Evolutionary conservation across 2,888 invertebrate genomes (phyloP).

Genomic region (Heliconius cydno): DNA sequence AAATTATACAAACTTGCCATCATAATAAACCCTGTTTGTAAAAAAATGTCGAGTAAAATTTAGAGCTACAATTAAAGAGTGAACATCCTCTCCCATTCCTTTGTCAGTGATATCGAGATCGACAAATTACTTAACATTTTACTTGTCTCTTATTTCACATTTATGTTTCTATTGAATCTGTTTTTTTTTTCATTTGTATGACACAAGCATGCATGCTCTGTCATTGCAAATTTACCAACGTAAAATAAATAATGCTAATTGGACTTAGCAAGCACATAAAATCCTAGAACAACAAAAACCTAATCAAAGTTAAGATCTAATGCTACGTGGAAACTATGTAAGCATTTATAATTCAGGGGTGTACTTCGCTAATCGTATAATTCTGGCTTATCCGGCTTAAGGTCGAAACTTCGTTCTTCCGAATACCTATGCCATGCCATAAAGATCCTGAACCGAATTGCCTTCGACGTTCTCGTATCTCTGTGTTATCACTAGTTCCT

Average conservation of each 20-base stretch:
- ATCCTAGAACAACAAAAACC: slow-evolving; percentile 7
- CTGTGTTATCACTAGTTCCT: slow-evolving; percentile 70
- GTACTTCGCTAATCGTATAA: slow-evolving; percentile 64
- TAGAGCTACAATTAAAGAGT: too few relatives aligned
- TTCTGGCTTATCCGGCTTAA: slow-evolving; percentile 65
- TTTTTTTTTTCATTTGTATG: background rate
- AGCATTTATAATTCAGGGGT: slow-evolving; percentile 45
- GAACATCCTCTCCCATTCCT: too few relatives aligned
- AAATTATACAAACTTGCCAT: too few relatives aligned
- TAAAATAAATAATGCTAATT: background rate
- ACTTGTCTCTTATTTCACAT: background rate
- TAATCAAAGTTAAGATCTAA: slow-evolving; percentile 12
- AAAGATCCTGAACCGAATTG: slow-evolving; percentile 72
- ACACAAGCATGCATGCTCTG: background rate
- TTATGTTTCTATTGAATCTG: background rate
- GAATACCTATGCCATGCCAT: slow-evolving; percentile 48
- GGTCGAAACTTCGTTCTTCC: slow-evolving; percentile 58
- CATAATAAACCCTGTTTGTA: too few relatives aligned
- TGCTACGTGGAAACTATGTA: slow-evolving; percentile 22
- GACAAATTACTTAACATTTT: too few relatives aligned
- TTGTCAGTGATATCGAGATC: too few relatives aligned
- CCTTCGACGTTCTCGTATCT: slow-evolving; percentile 50
- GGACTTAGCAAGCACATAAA: background rate
- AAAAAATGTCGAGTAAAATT: too few relatives aligned
- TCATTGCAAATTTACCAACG: background rate